Conservation (phyloP, 1,140 invertebrate species). For the Drosophila varians region DNA sequence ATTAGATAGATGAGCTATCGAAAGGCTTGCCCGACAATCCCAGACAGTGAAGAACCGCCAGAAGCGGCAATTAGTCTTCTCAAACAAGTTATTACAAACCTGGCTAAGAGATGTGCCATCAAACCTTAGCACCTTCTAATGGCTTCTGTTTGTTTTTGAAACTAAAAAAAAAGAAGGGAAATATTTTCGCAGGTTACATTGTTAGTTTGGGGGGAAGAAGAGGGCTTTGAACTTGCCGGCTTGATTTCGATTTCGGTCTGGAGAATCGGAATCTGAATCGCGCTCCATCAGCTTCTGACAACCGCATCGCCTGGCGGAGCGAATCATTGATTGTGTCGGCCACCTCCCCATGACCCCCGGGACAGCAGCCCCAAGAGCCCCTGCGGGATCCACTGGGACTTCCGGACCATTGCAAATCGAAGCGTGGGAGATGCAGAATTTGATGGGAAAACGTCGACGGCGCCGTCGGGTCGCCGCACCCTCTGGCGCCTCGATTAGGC, state of each 20-base stretch:
- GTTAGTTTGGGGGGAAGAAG: background rate
- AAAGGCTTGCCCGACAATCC: conserved; percentile 19
- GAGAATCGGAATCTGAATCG: conserved; percentile 29
- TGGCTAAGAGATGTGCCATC: conserved; percentile 8
- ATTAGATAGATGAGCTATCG: conserved; percentile 34
- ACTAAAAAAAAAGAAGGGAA: conserved; percentile 5
- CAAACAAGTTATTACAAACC: conserved; percentile 43
- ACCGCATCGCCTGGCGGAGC: conserved; percentile 64
- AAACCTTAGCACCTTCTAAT: conserved; percentile 58
- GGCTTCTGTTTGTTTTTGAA: conserved; percentile 13
- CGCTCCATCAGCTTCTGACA: conserved; percentile 67
- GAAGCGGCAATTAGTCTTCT: conserved; percentile 54
- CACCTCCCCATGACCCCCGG: conserved; percentile 4
- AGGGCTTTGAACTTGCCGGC: conserved; percentile 34
- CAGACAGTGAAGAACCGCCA: conserved; percentile 3
- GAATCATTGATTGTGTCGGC: conserved; percentile 73
- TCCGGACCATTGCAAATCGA: conserved; percentile 29
- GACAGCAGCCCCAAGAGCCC: background rate
- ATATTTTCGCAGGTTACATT: conserved; percentile 38
- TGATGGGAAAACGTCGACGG: conserved; percentile 67
- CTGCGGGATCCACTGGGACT: background rate
- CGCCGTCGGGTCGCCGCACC: conserved; percentile 73
- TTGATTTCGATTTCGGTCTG: conserved; percentile 19
- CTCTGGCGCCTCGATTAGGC: conserved; percentile 79
- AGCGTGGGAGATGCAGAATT: conserved; percentile 34